Evolutionary conservation across 2,797 vertebrate genomes (phyloP).

Genomic region (Microctenopoma lineatum): DNA sequence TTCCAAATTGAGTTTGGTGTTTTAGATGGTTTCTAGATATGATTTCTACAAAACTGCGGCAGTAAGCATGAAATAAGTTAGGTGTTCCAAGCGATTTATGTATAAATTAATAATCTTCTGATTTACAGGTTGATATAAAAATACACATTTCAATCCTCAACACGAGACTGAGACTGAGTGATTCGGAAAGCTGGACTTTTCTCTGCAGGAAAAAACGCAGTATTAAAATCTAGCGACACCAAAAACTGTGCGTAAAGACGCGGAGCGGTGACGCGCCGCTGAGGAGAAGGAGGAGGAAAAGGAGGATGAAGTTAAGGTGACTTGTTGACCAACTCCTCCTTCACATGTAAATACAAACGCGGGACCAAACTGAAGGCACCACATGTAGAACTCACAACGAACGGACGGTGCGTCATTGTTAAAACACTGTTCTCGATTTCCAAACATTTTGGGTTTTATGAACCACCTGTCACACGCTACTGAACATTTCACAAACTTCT

Average conservation of each 20-base stretch:
- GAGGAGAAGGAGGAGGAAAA: slow-evolving; percentile 13
- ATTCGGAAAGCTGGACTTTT: not conserved
- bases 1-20: not conserved
- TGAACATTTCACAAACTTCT: not conserved
- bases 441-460: not conserved
- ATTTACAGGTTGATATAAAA: not conserved
- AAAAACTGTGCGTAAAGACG: slow-evolving; percentile 23
- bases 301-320: not conserved
- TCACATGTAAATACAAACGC: slow-evolving; percentile 69
- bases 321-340: not conserved
- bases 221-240: not conserved
- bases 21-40: too few species aligned
- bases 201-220: slow-evolving; percentile 2
- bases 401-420: not conserved
- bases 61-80: too few species aligned
- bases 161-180: slow-evolving; percentile 4
- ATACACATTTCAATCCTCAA: not conserved
- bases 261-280: not conserved
- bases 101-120: not conserved
- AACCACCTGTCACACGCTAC: slow-evolving; percentile 4
- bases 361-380: slow-evolving; percentile 69
- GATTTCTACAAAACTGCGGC: too few species aligned
- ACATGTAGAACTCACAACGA: slow-evolving; percentile 40
- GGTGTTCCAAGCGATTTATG: too few species aligned
- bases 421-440: not conserved